These are phyloP conservation scores for Cistogaster globosa DNA, from an alignment of 2,888 invertebrate genomes.

Conservation along the genomic window DNA sequence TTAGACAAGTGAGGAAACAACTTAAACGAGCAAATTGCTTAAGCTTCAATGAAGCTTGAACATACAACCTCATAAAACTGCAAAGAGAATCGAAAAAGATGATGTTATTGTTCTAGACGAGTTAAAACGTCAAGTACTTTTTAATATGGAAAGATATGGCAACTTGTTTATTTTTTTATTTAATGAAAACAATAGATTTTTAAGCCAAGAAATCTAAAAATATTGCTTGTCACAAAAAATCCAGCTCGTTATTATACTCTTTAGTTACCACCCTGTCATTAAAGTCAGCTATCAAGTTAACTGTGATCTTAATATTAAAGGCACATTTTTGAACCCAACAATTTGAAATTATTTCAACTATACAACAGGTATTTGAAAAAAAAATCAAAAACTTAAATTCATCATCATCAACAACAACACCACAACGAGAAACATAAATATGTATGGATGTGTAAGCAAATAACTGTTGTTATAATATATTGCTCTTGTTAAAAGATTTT, in stretches of 20 bases:
- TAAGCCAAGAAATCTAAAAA: no score
- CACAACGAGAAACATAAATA: slow-evolving; percentile 11
- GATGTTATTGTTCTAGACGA: no score
- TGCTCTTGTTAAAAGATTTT: slow-evolving; percentile 45
- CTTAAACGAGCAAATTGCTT: no score
- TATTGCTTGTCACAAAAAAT: no score
- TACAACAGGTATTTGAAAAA: slow-evolving; percentile 43
- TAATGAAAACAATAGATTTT: no score
- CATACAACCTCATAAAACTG: no score
- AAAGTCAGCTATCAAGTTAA: neutral
- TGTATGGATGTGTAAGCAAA: slow-evolving; percentile 41
- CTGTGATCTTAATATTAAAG: slow-evolving; percentile 26
- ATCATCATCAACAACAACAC: neutral
- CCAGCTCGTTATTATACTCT: neutral
- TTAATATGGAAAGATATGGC: no score
- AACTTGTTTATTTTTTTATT: no score
- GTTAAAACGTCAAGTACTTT: no score
- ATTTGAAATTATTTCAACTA: slow-evolving; percentile 30
- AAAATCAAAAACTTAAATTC: slow-evolving; percentile 20
- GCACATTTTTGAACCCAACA: slow-evolving; percentile 27
- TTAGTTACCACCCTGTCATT: slow-evolving; percentile 9
- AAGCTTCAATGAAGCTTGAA: no score
- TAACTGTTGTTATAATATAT: slow-evolving; percentile 9
- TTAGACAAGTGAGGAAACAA: no score
- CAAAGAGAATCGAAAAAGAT: no score